Conservation (phyloP, 23 tunicate species). For the Phallusia fumigata region DNA sequence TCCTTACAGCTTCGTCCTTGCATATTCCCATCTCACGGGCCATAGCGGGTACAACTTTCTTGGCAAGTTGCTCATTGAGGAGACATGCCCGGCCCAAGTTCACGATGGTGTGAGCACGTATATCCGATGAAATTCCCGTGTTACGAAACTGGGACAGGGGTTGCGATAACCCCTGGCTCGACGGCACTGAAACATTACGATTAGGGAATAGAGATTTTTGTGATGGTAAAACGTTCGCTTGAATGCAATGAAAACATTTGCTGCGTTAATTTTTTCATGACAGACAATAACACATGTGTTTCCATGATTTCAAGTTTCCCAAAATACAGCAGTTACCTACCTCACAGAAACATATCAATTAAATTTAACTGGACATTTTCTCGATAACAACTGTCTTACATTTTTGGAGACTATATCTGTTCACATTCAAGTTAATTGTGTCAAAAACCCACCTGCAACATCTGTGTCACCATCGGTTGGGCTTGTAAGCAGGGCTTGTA, state of each 20-base stretch:
- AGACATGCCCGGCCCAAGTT: conserved; percentile 71
- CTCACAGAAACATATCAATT: no score
- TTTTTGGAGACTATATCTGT: no score
- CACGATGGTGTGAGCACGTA: conserved; percentile 80
- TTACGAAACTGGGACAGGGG: conserved; percentile 75
- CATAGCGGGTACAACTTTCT: conserved; percentile 72
- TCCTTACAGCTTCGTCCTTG: conserved; percentile 42
- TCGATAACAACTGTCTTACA: no score
- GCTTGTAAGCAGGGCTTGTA: conserved; percentile 78
- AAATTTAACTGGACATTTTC: no score
- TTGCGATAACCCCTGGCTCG: conserved; percentile 28
- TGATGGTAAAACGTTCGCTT: no score
- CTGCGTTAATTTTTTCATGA: no score
- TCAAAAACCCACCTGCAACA: not conserved
- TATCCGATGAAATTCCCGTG: conserved; percentile 42
- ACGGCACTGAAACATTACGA: conserved; percentile 2
- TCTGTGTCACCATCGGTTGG: not conserved
- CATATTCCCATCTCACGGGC: conserved; percentile 69
- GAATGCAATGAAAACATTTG: no score
- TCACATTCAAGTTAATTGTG: not conserved
- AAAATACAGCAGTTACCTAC: no score
- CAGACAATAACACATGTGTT: no score
- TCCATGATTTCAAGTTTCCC: no score
- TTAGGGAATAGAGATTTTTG: no score
- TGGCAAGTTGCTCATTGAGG: conserved; percentile 62